Conservation (phyloP, 2,113 vertebrate species). For the Oncorhynchus gorbuscha region DNA sequence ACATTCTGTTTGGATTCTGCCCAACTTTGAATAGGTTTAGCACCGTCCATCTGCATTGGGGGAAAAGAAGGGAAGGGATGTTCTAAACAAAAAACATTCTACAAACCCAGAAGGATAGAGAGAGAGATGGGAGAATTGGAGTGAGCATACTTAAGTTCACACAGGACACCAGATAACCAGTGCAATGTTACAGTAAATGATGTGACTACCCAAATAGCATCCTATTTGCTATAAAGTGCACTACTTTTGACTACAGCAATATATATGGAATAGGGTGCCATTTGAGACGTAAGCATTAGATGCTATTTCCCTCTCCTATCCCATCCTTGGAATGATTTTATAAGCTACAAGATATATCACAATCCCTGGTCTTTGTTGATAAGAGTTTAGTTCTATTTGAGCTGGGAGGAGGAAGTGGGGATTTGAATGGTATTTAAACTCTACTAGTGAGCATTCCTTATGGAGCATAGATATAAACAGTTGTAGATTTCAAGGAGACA, state of each 20-base stretch:
- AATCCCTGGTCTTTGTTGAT: constrained; percentile 21
- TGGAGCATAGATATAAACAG: constrained; percentile 32
- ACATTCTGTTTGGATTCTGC: constrained; percentile 45
- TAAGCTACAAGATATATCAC: constrained; percentile 15
- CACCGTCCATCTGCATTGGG: constrained; percentile 21
- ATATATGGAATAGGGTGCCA: no score
- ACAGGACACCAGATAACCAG: neutral
- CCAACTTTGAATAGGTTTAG: constrained; percentile 15
- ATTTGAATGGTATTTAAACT: constrained; percentile 38
- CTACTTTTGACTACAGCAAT: no score
- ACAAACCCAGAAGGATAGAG: no score
- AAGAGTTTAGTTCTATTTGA: constrained; percentile 21
- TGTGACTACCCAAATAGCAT: neutral
- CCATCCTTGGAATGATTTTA: neutral
- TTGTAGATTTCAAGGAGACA: constrained; percentile 43
- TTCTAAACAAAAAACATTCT: no score
- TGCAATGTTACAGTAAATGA: neutral
- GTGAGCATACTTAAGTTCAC: no score
- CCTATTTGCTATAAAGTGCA: no score
- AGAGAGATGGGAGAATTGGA: no score
- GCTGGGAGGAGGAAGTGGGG: neutral
- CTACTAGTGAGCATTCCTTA: constrained; percentile 32
- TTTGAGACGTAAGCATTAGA: no score
- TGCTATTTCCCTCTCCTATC: neutral
- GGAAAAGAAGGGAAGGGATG: neutral